Evolutionary conservation across 92 coral and sea anemone species (phyloP).

Genomic region (Phenganax subtilis): DNA sequence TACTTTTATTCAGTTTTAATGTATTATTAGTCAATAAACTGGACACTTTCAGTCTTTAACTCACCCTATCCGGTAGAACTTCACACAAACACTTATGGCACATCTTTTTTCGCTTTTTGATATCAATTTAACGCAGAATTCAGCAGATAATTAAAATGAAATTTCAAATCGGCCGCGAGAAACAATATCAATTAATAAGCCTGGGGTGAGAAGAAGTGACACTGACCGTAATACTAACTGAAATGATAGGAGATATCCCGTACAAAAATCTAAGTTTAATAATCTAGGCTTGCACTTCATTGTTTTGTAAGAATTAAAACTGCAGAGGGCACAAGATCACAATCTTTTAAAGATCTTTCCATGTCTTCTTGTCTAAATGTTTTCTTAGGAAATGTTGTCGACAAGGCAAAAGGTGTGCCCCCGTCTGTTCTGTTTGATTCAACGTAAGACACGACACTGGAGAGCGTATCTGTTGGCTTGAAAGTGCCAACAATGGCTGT

Average conservation of each 20-base stretch:
- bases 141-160: no score
- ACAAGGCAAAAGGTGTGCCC: slow-evolving; percentile 67
- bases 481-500: slow-evolving; percentile 72
- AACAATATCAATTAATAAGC: no score
- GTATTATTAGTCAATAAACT: not conserved
- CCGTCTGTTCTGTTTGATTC: slow-evolving; percentile 82
- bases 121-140: no score
- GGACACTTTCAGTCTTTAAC: not conserved
- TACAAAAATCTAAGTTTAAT: not conserved
- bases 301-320: slow-evolving; percentile 77
- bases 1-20: not conserved
- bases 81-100: slow-evolving; percentile 21
- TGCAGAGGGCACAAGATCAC: slow-evolving; percentile 87
- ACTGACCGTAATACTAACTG: no score
- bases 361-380: slow-evolving; percentile 75
- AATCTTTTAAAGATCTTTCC: slow-evolving; percentile 71
- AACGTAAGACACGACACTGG: slow-evolving; percentile 61
- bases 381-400: slow-evolving; percentile 93
- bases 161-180: no score
- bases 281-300: slow-evolving; percentile 3
- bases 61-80: slow-evolving; percentile 34
- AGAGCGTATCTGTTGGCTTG: slow-evolving; percentile 73
- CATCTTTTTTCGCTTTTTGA: not conserved
- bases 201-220: no score
- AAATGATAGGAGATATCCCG: not conserved